phyloP scores from a whole-genome alignment of 2,797 vertebrate species.

The Miichthys miiuy region DNA sequence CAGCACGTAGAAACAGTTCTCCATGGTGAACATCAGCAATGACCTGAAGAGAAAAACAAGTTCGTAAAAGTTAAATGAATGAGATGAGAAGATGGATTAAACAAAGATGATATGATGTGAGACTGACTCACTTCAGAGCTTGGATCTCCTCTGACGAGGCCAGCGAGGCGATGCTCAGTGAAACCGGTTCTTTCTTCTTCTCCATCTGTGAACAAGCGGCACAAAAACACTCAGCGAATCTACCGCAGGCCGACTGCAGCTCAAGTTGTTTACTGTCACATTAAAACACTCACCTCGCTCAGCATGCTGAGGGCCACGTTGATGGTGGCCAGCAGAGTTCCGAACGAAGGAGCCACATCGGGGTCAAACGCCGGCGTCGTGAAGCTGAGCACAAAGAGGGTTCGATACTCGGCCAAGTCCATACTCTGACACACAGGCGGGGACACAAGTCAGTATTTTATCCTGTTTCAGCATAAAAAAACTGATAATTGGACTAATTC shows the following conservation, averaged over 20 bases:
- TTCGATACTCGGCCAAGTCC: conserved; percentile 94
- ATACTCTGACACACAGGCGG: conserved; percentile 86
- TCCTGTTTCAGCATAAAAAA: too few relatives aligned
- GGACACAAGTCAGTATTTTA: neutral
- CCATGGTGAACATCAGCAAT: conserved; percentile 97
- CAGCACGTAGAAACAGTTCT: conserved; percentile 98
- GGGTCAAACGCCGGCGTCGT: conserved; percentile 96
- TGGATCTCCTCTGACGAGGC: conserved; percentile 91
- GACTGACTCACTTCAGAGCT: conserved; percentile 94
- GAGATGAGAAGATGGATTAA: too few relatives aligned
- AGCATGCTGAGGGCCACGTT: conserved; percentile 96
- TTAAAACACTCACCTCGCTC: conserved; percentile 87
- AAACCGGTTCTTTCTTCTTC: conserved; percentile 94
- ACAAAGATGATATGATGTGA: too few relatives aligned
- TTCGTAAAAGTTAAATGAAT: neutral
- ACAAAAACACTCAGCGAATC: neutral
- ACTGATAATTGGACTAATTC: neutral
- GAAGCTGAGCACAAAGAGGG: conserved; percentile 95
- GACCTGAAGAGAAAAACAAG: conserved; percentile 86
- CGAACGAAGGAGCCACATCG: conserved; percentile 96
- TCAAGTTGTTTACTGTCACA: rapidly evolving
- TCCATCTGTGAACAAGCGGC: conserved; percentile 86
- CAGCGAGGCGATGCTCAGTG: conserved; percentile 86
- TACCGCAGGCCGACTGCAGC: rapidly evolving
- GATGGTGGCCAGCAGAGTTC: conserved; percentile 95